These are phyloP conservation scores for Diorhabda sublineata DNA, from an alignment of 1,140 invertebrate species.

Conservation along the genomic window DNA sequence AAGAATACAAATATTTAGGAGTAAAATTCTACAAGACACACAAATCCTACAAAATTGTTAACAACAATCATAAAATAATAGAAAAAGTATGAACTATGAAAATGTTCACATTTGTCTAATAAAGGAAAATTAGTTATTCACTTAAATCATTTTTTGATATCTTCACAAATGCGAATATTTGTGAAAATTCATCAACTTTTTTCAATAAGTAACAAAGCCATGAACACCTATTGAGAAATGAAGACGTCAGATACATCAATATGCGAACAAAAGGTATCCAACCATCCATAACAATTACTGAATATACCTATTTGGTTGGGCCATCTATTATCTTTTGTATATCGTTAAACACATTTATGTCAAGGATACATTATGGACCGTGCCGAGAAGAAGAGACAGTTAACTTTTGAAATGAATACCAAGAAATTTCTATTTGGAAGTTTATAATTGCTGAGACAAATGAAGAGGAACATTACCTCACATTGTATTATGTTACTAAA, in stretches of 20 bases:
- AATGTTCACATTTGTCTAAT: too few species aligned
- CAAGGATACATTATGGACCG: not conserved
- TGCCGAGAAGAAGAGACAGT: not conserved
- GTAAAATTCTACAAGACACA: too few species aligned
- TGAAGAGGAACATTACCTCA: constrained; percentile 1
- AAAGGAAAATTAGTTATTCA: too few species aligned
- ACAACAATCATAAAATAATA: too few species aligned
- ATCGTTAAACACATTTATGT: constrained; percentile 1
- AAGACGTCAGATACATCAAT: not conserved
- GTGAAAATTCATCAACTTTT: too few species aligned
- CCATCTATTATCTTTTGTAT: constrained; percentile 1
- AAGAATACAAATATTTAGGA: too few species aligned
- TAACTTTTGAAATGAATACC: constrained; percentile 2
- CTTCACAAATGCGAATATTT: too few species aligned
- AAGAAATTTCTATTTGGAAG: constrained; percentile 3
- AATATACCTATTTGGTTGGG: not conserved
- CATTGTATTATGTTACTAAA: not conserved
- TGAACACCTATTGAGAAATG: not conserved
- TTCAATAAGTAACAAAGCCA: too few species aligned
- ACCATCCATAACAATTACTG: not conserved
- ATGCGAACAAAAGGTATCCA: constrained; percentile 1
- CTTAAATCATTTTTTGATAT: too few species aligned
- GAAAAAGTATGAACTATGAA: too few species aligned
- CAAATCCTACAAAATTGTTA: too few species aligned
- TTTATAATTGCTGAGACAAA: constrained; percentile 1